Evolutionary conservation across 1,140 invertebrate species (phyloP), one percentile per base, ranked within the genome.

Genomic region (Zelostemma sp.): DNA sequence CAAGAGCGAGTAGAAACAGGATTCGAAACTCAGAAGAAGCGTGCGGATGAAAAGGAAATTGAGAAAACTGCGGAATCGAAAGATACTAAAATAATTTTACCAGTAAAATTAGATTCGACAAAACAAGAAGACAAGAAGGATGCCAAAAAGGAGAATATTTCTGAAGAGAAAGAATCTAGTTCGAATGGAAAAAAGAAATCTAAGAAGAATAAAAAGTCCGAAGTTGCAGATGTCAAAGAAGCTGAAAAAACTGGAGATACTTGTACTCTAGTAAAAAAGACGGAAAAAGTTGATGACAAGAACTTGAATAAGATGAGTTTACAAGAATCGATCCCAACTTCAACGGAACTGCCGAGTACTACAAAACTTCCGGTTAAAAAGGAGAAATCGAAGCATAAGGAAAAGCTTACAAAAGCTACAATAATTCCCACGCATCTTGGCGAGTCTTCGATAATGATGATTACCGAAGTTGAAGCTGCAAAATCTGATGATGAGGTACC

Each of bases 1-100:
- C 46, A 35, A 56, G 59, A 51, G 71, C 72, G 38, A 2, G 31
- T 54, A 38, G 73, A 14, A 64, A 73, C 48, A 47, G 50, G 3
- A 69, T 73, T n/a, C 63, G 62, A 73, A 66, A 41, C 43, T 19
- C 17, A 73, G 12, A 28, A 55, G n/a, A 6, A 1, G 12, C 9
- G 6, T 12, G 15, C 9, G 25, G 14, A 17, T 5, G 35, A 48
- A 43, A 18, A n/a, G 6, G 17, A 48, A 25, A 54, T 41, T 41
- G 9, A 14, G 17, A 45, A 55, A n/a, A n/a, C n/a, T n/a, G n/a
- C n/a, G n/a, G n/a, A n/a, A n/a, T n/a, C n/a, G n/a, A n/a, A n/a
- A n/a, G n/a, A n/a, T n/a, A n/a, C n/a, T n/a, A n/a, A n/a, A n/a
- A n/a, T n/a, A n/a, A n/a, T n/a, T n/a, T n/a, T n/a, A n/a, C n/a